Evolutionary conservation across 1,140 invertebrate genomes (phyloP).

Genomic region (Lanistes nyassanus): DNA sequence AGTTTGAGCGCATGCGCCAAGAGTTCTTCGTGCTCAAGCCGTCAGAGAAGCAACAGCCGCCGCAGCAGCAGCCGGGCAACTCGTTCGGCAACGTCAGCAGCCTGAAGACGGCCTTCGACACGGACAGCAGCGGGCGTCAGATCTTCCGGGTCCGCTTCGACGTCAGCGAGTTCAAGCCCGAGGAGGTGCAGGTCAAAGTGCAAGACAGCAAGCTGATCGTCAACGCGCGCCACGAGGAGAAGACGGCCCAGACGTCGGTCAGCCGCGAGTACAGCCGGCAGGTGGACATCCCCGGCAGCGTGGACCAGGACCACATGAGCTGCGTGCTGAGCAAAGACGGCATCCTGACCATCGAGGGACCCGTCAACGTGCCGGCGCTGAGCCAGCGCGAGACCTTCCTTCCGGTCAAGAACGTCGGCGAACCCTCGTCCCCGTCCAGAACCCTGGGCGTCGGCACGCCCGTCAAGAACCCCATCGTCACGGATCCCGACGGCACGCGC

Average conservation of each 20-base stretch:
- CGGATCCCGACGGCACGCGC: slow-evolving; percentile 58
- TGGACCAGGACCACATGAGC: slow-evolving; percentile 58
- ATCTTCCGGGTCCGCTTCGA: slow-evolving; percentile 61
- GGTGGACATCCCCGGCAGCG: slow-evolving; percentile 61
- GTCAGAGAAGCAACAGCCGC: slow-evolving; percentile 38
- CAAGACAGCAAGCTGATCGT: slow-evolving; percentile 61
- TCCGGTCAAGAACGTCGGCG: slow-evolving; percentile 35
- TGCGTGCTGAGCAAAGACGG: slow-evolving; percentile 63
- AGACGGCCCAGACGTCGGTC: slow-evolving; percentile 51
- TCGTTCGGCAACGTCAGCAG: slow-evolving; percentile 42
- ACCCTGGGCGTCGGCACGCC: slow-evolving; percentile 50
- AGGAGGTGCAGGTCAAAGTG: slow-evolving; percentile 62
- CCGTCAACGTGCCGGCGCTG: slow-evolving; percentile 36
- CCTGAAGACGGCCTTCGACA: slow-evolving; percentile 51
- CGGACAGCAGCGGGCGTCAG: slow-evolving; percentile 51
- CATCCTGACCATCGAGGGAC: slow-evolving; percentile 59
- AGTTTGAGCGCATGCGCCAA: slow-evolving; percentile 61
- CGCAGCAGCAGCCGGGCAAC: slow-evolving; percentile 28
- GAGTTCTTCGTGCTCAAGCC: slow-evolving; percentile 65
- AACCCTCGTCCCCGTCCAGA: slow-evolving; percentile 25
- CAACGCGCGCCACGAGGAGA: slow-evolving; percentile 58
- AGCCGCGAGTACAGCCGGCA: slow-evolving; percentile 63
- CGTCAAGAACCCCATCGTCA: slow-evolving; percentile 61
- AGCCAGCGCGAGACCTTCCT: slow-evolving; percentile 41
- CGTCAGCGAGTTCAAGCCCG: slow-evolving; percentile 62